phyloP scores from a whole-genome alignment of 2,888 invertebrate species.

The Neria commutata region DNA sequence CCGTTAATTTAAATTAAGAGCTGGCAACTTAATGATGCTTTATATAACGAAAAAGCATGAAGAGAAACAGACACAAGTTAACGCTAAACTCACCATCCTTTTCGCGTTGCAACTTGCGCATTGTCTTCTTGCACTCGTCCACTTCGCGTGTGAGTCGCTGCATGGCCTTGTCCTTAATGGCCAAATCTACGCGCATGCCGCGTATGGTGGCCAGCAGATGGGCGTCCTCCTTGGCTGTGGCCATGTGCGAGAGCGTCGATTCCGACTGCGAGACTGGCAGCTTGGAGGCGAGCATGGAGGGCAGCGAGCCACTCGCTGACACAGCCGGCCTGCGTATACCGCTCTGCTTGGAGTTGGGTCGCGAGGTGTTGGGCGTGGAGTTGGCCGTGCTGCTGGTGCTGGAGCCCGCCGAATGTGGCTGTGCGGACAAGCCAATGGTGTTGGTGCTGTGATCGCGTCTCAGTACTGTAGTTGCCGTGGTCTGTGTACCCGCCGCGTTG shows the following conservation, averaged over 20 bases:
- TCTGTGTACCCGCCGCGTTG: slow-evolving; percentile 34
- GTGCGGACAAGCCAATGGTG: slow-evolving; percentile 49
- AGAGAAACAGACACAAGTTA: background rate
- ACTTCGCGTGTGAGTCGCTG: slow-evolving; percentile 75
- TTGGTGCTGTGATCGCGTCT: slow-evolving; percentile 53
- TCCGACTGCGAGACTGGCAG: slow-evolving; percentile 67
- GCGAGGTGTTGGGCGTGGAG: slow-evolving; percentile 58
- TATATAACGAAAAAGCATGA: too few species aligned
- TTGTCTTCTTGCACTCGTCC: slow-evolving; percentile 77
- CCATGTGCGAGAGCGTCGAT: slow-evolving; percentile 57
- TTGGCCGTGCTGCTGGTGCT: slow-evolving; percentile 60
- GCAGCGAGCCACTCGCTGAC: slow-evolving; percentile 15
- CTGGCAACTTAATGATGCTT: too few species aligned
- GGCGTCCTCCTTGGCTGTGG: slow-evolving; percentile 72
- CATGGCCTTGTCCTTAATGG: slow-evolving; percentile 75
- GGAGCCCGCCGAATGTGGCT: slow-evolving; percentile 53
- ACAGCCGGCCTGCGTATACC: slow-evolving; percentile 52
- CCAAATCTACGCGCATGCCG: slow-evolving; percentile 76
- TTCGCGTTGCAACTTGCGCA: slow-evolving; percentile 76
- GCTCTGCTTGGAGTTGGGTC: slow-evolving; percentile 64
- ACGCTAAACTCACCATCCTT: slow-evolving; percentile 63
- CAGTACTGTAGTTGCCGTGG: slow-evolving; percentile 32
- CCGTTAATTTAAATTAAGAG: background rate
- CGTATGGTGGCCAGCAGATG: slow-evolving; percentile 81
- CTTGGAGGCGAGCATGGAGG: slow-evolving; percentile 48